phyloP scores from a whole-genome alignment of 2,113 vertebrate species.

The Lycaon pictus region DNA sequence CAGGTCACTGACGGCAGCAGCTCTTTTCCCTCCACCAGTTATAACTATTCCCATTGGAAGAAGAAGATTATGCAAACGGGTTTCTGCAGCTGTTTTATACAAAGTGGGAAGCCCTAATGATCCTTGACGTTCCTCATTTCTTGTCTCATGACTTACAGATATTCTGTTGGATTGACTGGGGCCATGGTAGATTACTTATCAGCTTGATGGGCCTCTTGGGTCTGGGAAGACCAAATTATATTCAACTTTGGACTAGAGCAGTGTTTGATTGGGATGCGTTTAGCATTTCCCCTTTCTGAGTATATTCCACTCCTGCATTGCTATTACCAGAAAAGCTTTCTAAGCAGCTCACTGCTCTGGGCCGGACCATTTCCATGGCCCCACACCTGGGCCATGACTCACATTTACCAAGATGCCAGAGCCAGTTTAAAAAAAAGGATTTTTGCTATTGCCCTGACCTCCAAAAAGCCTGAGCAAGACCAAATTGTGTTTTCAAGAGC shows the following conservation, averaged over 20 bases:
- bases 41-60: background rate
- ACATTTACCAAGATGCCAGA: background rate
- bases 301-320: slow-evolving; percentile 46
- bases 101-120: background rate
- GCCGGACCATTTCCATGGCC: background rate
- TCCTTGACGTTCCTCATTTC: background rate
- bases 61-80: background rate
- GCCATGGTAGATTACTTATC: slow-evolving; percentile 23
- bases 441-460: background rate
- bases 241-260: slow-evolving; percentile 65
- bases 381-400: background rate
- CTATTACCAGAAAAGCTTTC: slow-evolving; percentile 40
- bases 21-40: background rate
- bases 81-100: slow-evolving; percentile 3
- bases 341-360: slow-evolving; percentile 47
- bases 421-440: background rate
- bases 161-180: slow-evolving; percentile 14
- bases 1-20: background rate
- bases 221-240: slow-evolving; percentile 55
- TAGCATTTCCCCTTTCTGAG: slow-evolving; percentile 52
- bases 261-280: slow-evolving; percentile 46
- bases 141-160: slow-evolving; percentile 41
- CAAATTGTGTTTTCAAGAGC: background rate
- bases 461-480: background rate
- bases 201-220: background rate